Conservation (phyloP, 2,888 invertebrate species). For the Caenorhabditis imperialis region DNA sequence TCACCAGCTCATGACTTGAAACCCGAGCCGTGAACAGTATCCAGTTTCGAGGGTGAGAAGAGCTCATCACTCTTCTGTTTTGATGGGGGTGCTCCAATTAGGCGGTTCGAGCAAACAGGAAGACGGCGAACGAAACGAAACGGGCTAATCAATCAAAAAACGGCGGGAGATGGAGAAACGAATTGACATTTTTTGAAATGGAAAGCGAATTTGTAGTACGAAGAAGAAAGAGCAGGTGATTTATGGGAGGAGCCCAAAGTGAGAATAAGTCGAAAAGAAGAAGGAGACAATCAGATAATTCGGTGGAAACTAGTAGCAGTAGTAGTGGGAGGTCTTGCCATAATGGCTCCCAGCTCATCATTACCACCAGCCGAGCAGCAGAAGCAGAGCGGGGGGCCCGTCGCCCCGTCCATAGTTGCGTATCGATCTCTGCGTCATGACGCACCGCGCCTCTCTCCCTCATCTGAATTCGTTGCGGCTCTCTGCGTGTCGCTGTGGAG, state of each 20-base stretch:
- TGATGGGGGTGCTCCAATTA: slow-evolving; percentile 8
- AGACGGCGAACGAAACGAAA: slow-evolving; percentile 12
- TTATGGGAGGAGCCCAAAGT: not conserved
- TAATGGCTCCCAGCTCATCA: slow-evolving; percentile 50
- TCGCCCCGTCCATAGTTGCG: slow-evolving; percentile 18
- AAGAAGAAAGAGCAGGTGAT: slow-evolving; percentile 4
- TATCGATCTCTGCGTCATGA: slow-evolving; percentile 37
- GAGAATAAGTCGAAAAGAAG: slow-evolving; percentile 1
- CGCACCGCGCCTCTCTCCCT: too few species aligned
- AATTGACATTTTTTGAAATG: slow-evolving; percentile 14
- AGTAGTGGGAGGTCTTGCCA: slow-evolving; percentile 23
- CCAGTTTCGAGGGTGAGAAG: slow-evolving; percentile 18
- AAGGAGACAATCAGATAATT: slow-evolving; percentile 36
- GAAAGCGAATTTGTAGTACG: slow-evolving; percentile 2
- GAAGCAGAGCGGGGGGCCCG: slow-evolving; percentile 21
- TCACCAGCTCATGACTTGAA: slow-evolving; percentile 10
- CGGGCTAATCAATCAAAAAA: slow-evolving; percentile 43
- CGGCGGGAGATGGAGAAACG: slow-evolving; percentile 12
- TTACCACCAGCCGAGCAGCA: slow-evolving; percentile 25
- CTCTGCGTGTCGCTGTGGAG: slow-evolving; percentile 26
- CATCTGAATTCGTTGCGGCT: slow-evolving; percentile 44
- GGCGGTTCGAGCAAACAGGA: slow-evolving; percentile 5
- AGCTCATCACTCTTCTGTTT: not conserved
- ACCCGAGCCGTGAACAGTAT: slow-evolving; percentile 20
- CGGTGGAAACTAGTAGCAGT: slow-evolving; percentile 12